These are phyloP conservation scores for Ips nitidus DNA, from an alignment of 1,140 invertebrate genomes.

Conservation along the genomic window DNA sequence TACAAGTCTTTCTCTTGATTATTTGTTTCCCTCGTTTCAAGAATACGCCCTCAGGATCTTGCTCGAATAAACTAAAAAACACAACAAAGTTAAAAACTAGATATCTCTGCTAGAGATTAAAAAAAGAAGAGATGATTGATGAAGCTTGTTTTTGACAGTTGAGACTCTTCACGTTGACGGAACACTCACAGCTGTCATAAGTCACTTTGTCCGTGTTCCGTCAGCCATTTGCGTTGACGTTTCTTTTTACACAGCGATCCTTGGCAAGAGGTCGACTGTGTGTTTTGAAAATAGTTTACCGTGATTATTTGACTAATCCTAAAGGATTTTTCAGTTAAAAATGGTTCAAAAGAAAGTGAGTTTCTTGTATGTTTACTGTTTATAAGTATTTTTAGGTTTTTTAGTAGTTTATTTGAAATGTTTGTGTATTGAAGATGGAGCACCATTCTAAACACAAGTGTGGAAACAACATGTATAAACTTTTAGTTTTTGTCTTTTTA, in stretches of 20 bases:
- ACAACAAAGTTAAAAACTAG: no score
- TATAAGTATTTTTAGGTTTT: constrained; percentile 19
- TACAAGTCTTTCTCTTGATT: no score
- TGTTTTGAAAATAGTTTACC: constrained; percentile 9
- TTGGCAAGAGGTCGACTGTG: constrained; percentile 21
- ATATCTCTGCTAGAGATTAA: no score
- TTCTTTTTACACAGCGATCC: constrained; percentile 28
- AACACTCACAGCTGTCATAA: no score
- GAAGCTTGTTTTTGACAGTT: no score
- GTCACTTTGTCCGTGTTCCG: no score
- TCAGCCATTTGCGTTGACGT: neutral
- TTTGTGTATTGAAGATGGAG: constrained; percentile 15
- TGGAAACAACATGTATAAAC: neutral
- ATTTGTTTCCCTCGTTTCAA: no score
- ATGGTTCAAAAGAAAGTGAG: constrained; percentile 51
- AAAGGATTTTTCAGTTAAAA: constrained; percentile 34
- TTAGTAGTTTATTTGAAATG: constrained; percentile 22
- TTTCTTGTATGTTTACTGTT: constrained; percentile 20
- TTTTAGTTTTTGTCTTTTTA: neutral
- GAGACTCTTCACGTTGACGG: no score
- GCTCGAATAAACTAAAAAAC: no score
- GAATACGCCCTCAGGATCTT: no score
- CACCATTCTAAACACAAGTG: neutral
- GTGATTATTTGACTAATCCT: constrained; percentile 35
- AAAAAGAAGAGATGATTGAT: no score